Evolutionary conservation across 2,113 vertebrate genomes (phyloP).

Genomic region (Mus musculus): GRCm39 chr14:118191501-118192000

Average conservation of each 20-base stretch:
- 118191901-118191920: slow-evolving; percentile 30
- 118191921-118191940: slow-evolving; percentile 48
- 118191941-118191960: neutral
- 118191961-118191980: neutral
- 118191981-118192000: too few relatives aligned
- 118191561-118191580: neutral
- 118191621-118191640: neutral
- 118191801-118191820: too few relatives aligned
- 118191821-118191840: neutral
- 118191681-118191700: slow-evolving; percentile 33
- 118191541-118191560: neutral
- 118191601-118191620: neutral
- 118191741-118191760: neutral
- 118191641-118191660: neutral
- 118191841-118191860: slow-evolving; percentile 2
- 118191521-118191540: neutral
- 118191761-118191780: too few relatives aligned
- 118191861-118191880: neutral
- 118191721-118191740: neutral
- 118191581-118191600: neutral
- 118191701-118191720: slow-evolving; percentile 1
- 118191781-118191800: too few relatives aligned
- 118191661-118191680: neutral
- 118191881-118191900: neutral
- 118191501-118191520: neutral